Evolutionary conservation across 2,888 invertebrate species (phyloP).

Genomic region (Erebia aethiops): DNA sequence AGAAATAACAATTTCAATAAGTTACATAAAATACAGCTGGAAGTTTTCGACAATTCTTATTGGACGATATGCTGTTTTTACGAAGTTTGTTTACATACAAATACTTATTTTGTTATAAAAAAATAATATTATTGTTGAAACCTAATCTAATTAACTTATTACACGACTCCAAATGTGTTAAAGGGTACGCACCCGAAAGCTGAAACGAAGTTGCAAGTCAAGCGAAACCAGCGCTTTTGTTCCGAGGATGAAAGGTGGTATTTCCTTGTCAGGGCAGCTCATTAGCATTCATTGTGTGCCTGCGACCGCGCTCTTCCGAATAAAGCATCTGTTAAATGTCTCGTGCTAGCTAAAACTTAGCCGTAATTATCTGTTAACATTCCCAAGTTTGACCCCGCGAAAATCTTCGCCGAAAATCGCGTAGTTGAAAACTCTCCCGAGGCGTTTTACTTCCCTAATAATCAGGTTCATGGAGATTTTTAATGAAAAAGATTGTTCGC

Average conservation of each 20-base stretch:
- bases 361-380: conserved; percentile 83
- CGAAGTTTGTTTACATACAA: neutral
- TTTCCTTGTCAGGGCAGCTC: conserved; percentile 59
- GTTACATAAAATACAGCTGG: neutral
- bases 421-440: conserved; percentile 69
- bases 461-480: conserved; percentile 80
- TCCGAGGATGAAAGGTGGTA: conserved; percentile 54
- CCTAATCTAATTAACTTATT: conserved; percentile 81
- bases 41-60: neutral
- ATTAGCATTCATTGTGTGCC: conserved; percentile 81
- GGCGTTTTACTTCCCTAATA: conserved; percentile 80
- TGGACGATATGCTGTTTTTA: neutral
- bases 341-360: conserved; percentile 80
- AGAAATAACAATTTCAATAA: neutral
- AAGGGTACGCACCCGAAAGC: conserved; percentile 70
- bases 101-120: conserved; percentile 28
- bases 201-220: conserved; percentile 46
- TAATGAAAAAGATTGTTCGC: conserved; percentile 82
- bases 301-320: conserved; percentile 78
- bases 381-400: conserved; percentile 81
- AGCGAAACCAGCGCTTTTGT: conserved; percentile 57
- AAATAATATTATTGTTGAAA: conserved; percentile 56
- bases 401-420: conserved; percentile 70
- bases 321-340: conserved; percentile 83
- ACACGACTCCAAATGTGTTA: conserved; percentile 81